Conservation (phyloP, 2,797 vertebrate genomes). For the Peromyscus attwateri region DNA sequence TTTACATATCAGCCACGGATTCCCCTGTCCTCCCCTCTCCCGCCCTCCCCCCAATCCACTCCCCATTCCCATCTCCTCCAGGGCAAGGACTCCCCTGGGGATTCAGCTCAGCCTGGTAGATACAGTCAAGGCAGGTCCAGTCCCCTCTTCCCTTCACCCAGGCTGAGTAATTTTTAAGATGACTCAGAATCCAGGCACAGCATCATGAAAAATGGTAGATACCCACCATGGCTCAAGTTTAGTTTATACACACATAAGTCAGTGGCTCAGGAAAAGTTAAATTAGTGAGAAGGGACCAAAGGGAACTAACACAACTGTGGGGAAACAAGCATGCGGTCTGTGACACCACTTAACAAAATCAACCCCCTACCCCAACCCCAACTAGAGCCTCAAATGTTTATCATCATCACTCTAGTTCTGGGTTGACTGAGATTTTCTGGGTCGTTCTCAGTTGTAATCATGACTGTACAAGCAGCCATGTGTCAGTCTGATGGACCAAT, state of each 20-base stretch:
- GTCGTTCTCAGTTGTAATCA: neutral
- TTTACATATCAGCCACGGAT: too few species aligned
- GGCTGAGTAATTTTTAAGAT: neutral
- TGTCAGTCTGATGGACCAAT: neutral
- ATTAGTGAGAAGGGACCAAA: neutral
- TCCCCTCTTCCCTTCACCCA: too few species aligned
- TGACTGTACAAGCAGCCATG: neutral
- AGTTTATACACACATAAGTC: neutral
- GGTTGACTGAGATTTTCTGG: neutral
- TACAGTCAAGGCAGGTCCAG: too few species aligned
- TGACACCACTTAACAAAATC: neutral
- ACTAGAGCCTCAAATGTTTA: neutral
- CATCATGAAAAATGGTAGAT: neutral
- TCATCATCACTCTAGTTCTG: neutral
- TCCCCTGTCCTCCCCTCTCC: too few species aligned
- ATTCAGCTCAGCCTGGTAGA: too few species aligned
- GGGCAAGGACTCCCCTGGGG: too few species aligned
- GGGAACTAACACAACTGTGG: neutral
- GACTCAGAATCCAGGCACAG: neutral
- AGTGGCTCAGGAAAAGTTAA: neutral
- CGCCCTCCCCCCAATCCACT: too few species aligned
- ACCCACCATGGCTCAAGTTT: neutral
- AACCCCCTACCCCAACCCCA: neutral
- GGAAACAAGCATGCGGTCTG: neutral
- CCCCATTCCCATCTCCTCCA: too few species aligned